Evolutionary conservation across 2,888 invertebrate genomes (phyloP).

Genomic region (Ophraella communa): DNA sequence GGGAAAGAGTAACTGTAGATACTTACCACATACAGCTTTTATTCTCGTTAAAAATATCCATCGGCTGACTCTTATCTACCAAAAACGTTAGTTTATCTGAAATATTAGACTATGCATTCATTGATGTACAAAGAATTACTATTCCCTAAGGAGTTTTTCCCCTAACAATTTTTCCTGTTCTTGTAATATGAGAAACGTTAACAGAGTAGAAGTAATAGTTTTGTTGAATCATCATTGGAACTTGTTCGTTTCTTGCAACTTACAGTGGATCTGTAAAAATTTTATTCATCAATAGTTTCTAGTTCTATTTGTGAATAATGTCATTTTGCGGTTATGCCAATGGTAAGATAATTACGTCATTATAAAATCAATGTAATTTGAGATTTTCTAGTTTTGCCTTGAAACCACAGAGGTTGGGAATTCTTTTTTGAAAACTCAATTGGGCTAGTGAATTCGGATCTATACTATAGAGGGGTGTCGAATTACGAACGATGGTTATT

Average conservation of each 20-base stretch:
- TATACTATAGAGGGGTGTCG: conserved; percentile 16
- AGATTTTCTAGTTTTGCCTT: conserved; percentile 30
- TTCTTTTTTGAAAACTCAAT: conserved; percentile 25
- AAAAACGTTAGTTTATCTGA: not conserved
- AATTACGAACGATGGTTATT: conserved; percentile 33
- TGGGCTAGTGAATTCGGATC: conserved; percentile 15
- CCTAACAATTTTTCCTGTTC: not conserved
- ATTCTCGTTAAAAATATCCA: too few relatives aligned
- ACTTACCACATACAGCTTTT: too few relatives aligned
- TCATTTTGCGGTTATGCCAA: too few relatives aligned
- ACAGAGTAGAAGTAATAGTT: not conserved
- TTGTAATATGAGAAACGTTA: not conserved
- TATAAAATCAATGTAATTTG: conserved; percentile 29
- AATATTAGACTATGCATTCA: not conserved
- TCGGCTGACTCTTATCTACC: too few relatives aligned
- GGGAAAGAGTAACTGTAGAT: too few relatives aligned
- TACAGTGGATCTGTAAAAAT: not conserved
- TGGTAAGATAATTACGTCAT: conserved; percentile 30
- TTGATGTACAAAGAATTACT: not conserved
- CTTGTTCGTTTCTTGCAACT: not conserved
- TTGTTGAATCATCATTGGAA: not conserved
- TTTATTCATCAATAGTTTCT: not conserved
- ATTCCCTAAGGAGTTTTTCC: not conserved
- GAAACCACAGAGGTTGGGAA: conserved; percentile 34
- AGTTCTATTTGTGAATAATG: not conserved